Conservation (phyloP, 2,113 vertebrate genomes). For the Fulmarus glacialis region DNA sequence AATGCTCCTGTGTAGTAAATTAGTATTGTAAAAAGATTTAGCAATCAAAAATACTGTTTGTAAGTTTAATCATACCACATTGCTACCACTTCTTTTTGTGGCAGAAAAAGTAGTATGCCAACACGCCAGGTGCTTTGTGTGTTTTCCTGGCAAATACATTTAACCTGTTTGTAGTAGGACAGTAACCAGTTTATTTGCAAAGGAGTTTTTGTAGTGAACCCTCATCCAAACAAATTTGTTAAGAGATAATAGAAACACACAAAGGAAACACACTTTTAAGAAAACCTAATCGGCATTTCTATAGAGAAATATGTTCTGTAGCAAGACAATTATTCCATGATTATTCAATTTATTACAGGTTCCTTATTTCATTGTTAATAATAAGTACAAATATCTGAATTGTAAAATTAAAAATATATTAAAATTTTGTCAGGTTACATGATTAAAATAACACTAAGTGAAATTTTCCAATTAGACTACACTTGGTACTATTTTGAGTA, state of each 20-base stretch:
- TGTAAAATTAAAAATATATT: not conserved
- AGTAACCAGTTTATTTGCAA: not conserved
- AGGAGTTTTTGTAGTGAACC: not conserved
- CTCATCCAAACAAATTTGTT: not conserved
- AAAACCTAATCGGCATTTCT: fast-evolving
- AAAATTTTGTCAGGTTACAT: not conserved
- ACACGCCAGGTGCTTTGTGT: fast-evolving
- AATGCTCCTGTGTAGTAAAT: not conserved
- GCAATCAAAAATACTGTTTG: not conserved
- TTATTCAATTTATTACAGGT: not conserved
- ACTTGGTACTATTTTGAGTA: not conserved
- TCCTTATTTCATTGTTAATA: not conserved
- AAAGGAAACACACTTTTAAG: not conserved
- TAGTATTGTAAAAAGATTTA: not conserved
- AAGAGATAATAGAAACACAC: not conserved
- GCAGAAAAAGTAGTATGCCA: not conserved
- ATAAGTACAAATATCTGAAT: not conserved
- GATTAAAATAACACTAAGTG: not conserved
- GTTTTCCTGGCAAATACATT: not conserved
- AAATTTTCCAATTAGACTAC: not conserved
- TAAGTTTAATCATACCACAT: not conserved
- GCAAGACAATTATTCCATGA: not conserved
- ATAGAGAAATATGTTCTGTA: not conserved
- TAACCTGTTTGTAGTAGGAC: not conserved
- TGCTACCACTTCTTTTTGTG: not conserved